A percentile compares a stretch with the other conserved stretches of the same genome.
Conservation (phyloP, 2,797 vertebrate genomes). For the Lepilemur ruficaudatus region DNA sequence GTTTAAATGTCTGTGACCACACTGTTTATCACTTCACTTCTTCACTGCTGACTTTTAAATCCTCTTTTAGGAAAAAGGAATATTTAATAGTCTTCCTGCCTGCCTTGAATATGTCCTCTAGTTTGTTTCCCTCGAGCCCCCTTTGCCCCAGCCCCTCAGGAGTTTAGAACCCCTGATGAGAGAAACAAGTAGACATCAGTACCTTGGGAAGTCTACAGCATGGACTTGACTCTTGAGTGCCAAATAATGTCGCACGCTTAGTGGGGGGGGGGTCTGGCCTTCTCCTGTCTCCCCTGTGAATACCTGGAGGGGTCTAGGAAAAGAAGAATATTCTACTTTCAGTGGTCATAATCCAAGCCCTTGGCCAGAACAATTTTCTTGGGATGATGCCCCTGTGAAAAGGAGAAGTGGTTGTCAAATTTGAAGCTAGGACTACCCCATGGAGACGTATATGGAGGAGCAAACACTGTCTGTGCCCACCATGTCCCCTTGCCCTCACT, state of each 20-base stretch:
- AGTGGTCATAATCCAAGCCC: neutral
- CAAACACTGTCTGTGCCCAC: neutral
- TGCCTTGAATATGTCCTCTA: neutral
- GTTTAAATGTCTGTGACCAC: neutral
- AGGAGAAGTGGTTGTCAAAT: neutral
- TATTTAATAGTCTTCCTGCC: neutral
- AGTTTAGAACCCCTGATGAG: neutral
- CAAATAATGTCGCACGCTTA: neutral
- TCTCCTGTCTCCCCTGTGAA: neutral
- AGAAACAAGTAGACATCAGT: neutral
- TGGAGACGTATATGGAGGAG: neutral
- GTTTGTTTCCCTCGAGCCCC: neutral
- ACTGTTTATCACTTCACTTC: neutral
- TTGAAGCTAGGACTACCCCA: neutral
- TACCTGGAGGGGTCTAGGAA: neutral
- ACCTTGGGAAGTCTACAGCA: neutral
- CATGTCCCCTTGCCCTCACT: neutral
- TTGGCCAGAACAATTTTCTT: neutral
- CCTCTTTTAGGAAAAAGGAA: neutral
- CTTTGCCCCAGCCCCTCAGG: neutral
- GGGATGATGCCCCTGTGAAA: neutral
- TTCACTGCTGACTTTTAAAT: neutral
- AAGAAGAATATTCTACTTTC: neutral
- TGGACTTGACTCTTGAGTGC: neutral
- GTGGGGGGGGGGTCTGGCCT: neutral